phyloP scores from a whole-genome alignment of 1,140 invertebrate genomes.

The Cardiocondyla obscurior region DNA sequence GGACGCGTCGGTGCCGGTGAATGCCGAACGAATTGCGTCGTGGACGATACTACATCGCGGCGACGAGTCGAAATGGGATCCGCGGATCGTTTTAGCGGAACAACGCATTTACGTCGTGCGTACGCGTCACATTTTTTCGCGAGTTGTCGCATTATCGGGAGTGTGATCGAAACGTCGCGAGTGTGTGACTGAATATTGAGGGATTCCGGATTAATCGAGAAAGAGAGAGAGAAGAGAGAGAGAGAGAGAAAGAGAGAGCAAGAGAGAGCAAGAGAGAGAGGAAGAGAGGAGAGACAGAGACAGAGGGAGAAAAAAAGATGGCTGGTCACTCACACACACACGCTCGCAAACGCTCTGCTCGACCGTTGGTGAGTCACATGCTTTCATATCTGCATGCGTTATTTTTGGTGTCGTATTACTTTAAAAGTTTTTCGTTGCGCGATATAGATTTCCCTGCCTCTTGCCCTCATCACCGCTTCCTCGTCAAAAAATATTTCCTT shows the following conservation, averaged over 20 bases:
- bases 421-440: background rate
- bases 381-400: background rate
- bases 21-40: too few relatives aligned
- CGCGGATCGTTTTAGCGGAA: background rate
- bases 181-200: background rate
- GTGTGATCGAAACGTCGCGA: slow-evolving; percentile 3
- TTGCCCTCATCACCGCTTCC: too few relatives aligned
- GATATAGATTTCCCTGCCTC: background rate
- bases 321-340: background rate
- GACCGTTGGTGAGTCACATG: background rate
- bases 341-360: too few relatives aligned
- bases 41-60: background rate
- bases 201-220: slow-evolving; percentile 21
- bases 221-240: too few relatives aligned
- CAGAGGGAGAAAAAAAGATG: background rate
- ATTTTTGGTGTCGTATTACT: slow-evolving; percentile 16
- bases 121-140: slow-evolving; percentile 25
- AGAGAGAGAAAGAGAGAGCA: too few relatives aligned
- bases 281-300: too few relatives aligned
- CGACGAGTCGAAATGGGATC: background rate
- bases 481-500: background rate
- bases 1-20: too few relatives aligned
- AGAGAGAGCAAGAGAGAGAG: too few relatives aligned
- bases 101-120: background rate
- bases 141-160: background rate